Evolutionary conservation across 64 coral and sea anemone species (phyloP).

Genomic region (Pachyseris speciosa): DNA sequence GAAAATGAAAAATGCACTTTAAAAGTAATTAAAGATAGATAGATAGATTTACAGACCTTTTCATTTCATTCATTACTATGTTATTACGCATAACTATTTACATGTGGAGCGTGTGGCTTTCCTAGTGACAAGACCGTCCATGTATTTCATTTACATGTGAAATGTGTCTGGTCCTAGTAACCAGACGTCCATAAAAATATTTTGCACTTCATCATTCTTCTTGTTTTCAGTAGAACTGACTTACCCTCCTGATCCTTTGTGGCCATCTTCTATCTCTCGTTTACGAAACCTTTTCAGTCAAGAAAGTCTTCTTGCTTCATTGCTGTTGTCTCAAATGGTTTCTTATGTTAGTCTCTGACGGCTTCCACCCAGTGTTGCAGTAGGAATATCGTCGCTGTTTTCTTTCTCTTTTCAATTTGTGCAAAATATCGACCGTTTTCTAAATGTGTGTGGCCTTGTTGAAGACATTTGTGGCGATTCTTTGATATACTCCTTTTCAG

Average conservation of each 20-base stretch:
- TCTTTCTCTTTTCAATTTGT: constrained; percentile 33
- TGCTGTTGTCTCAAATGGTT: background rate
- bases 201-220: too few species aligned
- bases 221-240: background rate
- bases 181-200: too few species aligned
- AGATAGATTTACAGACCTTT: too few species aligned
- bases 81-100: too few species aligned
- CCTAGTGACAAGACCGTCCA: too few species aligned
- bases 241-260: background rate
- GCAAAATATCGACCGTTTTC: constrained; percentile 40
- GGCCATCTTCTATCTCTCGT: background rate
- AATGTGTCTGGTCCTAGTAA: too few species aligned
- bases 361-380: constrained; percentile 23
- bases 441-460: constrained; percentile 33
- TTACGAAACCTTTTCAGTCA: background rate
- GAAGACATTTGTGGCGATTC: constrained; percentile 15
- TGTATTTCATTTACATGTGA: too few species aligned
- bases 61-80: too few species aligned
- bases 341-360: background rate
- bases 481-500: constrained; percentile 7
- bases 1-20: too few species aligned
- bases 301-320: constrained; percentile 4
- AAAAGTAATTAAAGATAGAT: too few species aligned
- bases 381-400: background rate
- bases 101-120: too few species aligned